Percentiles rank a stretch among this genome's conserved stretches.
Evolutionary conservation across 2,888 invertebrate genomes (phyloP).

Genomic region (Flexamia atlantica): DNA sequence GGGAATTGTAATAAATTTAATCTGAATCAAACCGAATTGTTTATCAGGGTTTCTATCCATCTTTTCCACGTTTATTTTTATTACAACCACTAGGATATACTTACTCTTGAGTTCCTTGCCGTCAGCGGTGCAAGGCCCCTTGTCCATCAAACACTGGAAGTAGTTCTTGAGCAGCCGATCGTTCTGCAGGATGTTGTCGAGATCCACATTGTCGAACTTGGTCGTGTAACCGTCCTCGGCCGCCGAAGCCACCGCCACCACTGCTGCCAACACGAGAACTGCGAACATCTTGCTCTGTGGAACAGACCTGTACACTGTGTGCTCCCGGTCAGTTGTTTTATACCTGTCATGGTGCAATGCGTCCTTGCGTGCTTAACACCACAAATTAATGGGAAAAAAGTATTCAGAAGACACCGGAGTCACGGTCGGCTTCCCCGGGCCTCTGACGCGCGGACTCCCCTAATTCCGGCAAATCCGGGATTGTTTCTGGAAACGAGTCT

Average conservation of each 20-base stretch:
- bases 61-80: no score
- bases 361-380: slow-evolving; percentile 29
- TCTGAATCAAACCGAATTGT: no score
- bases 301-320: background rate
- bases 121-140: slow-evolving; percentile 82
- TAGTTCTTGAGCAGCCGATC: slow-evolving; percentile 81
- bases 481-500: background rate
- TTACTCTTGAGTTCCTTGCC: slow-evolving; percentile 84
- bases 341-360: slow-evolving; percentile 15
- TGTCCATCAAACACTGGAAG: slow-evolving; percentile 80
- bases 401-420: background rate
- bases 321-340: slow-evolving; percentile 11
- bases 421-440: background rate
- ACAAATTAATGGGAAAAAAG: slow-evolving; percentile 40
- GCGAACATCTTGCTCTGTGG: slow-evolving; percentile 51
- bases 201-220: slow-evolving; percentile 83
- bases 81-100: no score
- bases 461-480: background rate
- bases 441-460: background rate
- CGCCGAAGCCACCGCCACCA: slow-evolving; percentile 53
- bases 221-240: slow-evolving; percentile 78
- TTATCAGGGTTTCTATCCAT: no score
- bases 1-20: no score
- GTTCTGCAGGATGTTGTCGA: slow-evolving; percentile 81
- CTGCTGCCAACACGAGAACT: slow-evolving; percentile 17